These are phyloP conservation scores for Panzeria rudis DNA, from an alignment of 2,888 invertebrate genomes.

Conservation along the genomic window DNA sequence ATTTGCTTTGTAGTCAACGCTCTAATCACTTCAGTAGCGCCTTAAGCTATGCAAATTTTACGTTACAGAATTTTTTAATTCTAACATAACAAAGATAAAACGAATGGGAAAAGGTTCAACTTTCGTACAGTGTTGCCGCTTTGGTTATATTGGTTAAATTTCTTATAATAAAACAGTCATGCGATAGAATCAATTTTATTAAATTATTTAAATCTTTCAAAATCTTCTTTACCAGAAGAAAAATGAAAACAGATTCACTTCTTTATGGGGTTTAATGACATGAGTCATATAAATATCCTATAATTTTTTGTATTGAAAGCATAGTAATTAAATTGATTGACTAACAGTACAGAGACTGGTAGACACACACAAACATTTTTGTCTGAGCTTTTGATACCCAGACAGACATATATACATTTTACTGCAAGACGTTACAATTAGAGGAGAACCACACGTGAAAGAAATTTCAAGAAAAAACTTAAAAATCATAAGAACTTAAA, in stretches of 20 bases:
- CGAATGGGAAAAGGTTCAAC: too few relatives aligned
- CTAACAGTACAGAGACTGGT: conserved; percentile 17
- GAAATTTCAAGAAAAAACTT: neutral
- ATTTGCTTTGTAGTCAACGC: too few relatives aligned
- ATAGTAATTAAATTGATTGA: conserved; percentile 47
- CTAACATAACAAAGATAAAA: too few relatives aligned
- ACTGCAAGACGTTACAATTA: conserved; percentile 48
- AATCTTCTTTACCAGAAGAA: too few relatives aligned
- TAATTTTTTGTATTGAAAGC: neutral
- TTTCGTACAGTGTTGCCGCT: too few relatives aligned
- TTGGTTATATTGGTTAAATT: too few relatives aligned
- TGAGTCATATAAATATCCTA: neutral
- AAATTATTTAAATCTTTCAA: too few relatives aligned
- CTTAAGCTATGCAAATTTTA: too few relatives aligned
- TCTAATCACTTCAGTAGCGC: too few relatives aligned
- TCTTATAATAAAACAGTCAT: too few relatives aligned
- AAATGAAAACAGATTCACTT: neutral
- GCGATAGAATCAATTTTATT: too few relatives aligned
- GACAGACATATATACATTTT: neutral
- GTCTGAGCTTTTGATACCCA: neutral
- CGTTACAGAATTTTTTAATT: too few relatives aligned
- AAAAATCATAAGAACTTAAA: conserved; percentile 32
- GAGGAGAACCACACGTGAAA: conserved; percentile 12
- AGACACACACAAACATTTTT: conserved; percentile 10
- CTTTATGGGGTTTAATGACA: neutral